Conservation (phyloP, 2,888 invertebrate species). For the Chrysotoxum bicinctum region DNA sequence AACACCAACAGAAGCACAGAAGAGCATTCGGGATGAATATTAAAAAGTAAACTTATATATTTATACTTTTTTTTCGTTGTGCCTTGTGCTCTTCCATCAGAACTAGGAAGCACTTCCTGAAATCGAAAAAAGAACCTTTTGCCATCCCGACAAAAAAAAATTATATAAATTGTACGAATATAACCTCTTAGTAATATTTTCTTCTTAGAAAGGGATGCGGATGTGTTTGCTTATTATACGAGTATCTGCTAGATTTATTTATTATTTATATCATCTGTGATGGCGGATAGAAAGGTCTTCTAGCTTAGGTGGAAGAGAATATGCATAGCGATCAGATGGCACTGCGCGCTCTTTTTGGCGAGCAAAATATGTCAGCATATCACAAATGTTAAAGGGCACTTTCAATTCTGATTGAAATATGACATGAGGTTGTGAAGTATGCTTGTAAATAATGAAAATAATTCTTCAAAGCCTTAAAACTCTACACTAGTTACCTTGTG, state of each 20-base stretch:
- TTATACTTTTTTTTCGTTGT: conserved; percentile 15
- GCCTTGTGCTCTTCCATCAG: conserved; percentile 23
- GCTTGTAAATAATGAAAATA: not conserved
- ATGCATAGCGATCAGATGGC: conserved; percentile 46
- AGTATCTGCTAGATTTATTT: conserved; percentile 60
- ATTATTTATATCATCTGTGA: conserved; percentile 62
- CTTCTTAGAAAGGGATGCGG: conserved; percentile 30
- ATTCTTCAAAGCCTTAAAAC: not conserved
- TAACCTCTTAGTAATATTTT: conserved; percentile 31
- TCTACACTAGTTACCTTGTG: not conserved
- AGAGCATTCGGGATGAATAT: conserved; percentile 71
- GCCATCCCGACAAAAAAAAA: conserved; percentile 3
- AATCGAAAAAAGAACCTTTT: conserved; percentile 48
- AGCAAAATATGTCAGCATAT: conserved; percentile 26
- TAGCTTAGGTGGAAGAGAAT: not conserved
- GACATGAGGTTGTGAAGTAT: not conserved
- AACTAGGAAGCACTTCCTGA: conserved; percentile 54
- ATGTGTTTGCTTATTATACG: conserved; percentile 64
- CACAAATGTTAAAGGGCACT: conserved; percentile 32
- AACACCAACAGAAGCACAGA: conserved; percentile 22
- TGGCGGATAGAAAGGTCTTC: conserved; percentile 35
- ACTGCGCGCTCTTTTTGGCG: not conserved
- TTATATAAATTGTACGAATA: not conserved
- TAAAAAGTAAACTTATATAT: conserved; percentile 64
- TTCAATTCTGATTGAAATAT: conserved; percentile 51